Conservation (phyloP, 2,113 vertebrate genomes). For the Sturnira hondurensis region DNA sequence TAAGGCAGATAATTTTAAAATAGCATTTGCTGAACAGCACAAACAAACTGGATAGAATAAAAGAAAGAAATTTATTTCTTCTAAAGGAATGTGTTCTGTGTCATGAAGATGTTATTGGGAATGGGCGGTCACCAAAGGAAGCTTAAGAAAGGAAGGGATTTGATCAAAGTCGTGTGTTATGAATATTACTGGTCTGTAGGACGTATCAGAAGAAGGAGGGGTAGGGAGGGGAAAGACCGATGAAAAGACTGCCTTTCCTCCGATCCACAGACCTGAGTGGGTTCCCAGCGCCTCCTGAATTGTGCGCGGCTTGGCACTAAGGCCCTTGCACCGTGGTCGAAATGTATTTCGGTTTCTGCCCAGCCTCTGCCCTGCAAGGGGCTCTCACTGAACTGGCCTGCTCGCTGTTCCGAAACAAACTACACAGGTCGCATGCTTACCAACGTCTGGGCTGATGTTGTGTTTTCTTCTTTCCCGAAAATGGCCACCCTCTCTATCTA, state of each 20-base stretch:
- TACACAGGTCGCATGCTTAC: background rate
- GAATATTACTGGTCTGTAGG: slow-evolving; percentile 27
- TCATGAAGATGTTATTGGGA: background rate
- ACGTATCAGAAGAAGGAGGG: background rate
- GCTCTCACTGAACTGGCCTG: background rate
- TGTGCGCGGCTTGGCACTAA: background rate
- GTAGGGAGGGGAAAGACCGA: background rate
- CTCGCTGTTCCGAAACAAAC: background rate
- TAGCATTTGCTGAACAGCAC: background rate
- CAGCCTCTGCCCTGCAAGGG: background rate
- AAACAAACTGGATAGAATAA: background rate
- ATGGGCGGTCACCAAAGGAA: background rate
- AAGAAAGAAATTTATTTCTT: slow-evolving; percentile 23
- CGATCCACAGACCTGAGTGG: background rate
- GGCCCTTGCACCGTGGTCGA: background rate
- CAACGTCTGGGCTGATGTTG: background rate
- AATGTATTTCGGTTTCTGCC: background rate
- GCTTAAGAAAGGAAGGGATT: background rate
- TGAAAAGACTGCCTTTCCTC: background rate
- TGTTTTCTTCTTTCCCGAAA: background rate
- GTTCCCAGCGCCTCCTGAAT: slow-evolving; percentile 6
- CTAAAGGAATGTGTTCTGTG: background rate
- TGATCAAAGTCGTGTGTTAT: background rate
- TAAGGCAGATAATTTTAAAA: slow-evolving; percentile 13
- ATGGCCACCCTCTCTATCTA: background rate